Conservation (phyloP, 2,888 invertebrate species). For the Tromatobia lineatoria region DNA sequence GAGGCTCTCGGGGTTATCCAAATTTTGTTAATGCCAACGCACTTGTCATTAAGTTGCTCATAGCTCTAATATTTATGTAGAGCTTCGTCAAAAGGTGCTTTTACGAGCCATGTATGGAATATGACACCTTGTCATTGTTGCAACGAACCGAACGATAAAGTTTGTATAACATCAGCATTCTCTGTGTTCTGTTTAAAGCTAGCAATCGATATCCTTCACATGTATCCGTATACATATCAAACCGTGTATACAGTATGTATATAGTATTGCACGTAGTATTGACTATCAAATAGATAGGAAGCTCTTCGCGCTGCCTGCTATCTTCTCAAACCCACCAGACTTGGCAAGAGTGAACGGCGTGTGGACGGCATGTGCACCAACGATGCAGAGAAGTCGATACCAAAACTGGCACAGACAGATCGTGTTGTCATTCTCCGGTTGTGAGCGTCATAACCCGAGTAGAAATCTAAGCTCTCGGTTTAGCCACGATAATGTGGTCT, state of each 20-base stretch:
- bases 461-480: neutral
- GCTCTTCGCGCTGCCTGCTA: conserved; percentile 23
- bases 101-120: conserved; percentile 44
- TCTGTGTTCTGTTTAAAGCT: conserved; percentile 22
- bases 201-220: conserved; percentile 40
- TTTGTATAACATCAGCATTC: conserved; percentile 50
- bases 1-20: too few species aligned
- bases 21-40: too few species aligned
- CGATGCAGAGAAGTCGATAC: conserved; percentile 53
- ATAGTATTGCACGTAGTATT: conserved; percentile 76
- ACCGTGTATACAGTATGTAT: conserved; percentile 59
- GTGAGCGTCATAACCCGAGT: conserved; percentile 9
- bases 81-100: conserved; percentile 13
- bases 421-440: conserved; percentile 34
- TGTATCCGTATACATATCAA: conserved; percentile 23
- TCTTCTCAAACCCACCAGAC: conserved; percentile 39
- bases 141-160: conserved; percentile 53
- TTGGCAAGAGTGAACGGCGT: conserved; percentile 33
- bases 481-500: neutral
- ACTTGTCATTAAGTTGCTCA: neutral
- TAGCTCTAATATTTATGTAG: neutral
- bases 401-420: conserved; percentile 32
- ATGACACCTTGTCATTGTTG: conserved; percentile 24
- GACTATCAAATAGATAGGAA: conserved; percentile 77
- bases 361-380: conserved; percentile 40